Conservation (phyloP, 2,113 vertebrate species). For the Mormyrus iriodes region DNA sequence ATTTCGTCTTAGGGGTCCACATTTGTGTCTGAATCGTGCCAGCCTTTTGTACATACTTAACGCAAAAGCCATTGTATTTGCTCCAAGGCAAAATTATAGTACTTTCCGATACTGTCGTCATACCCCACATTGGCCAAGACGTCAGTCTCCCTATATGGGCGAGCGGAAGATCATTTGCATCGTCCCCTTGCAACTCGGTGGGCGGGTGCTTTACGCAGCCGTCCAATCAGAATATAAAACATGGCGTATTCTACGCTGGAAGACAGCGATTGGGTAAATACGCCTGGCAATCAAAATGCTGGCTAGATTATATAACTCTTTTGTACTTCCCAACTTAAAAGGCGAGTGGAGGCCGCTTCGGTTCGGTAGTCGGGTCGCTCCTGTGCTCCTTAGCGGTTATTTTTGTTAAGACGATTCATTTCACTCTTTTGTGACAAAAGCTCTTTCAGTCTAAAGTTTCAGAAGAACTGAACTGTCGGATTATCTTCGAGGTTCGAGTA, state of each 20-base stretch:
- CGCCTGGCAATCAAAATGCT: background rate
- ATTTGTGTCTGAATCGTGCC: background rate
- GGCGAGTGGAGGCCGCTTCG: background rate
- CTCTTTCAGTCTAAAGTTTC: background rate
- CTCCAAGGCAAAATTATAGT: background rate
- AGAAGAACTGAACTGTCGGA: no score
- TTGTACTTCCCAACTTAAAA: conserved; percentile 16
- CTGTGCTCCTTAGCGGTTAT: background rate
- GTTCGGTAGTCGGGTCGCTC: background rate
- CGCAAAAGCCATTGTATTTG: background rate
- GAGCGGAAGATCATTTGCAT: conserved; percentile 22
- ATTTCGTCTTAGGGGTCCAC: background rate
- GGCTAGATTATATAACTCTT: conserved; percentile 14
- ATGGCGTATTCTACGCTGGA: background rate
- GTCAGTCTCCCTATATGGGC: conserved; percentile 22
- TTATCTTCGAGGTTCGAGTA: background rate
- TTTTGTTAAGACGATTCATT: background rate
- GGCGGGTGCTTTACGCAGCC: background rate
- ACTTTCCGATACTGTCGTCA: conserved; percentile 18
- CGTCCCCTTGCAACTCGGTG: background rate
- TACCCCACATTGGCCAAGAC: background rate
- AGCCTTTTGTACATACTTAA: background rate
- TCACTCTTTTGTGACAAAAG: background rate
- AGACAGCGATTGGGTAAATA: background rate
- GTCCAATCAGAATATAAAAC: background rate